Evolutionary conservation across 2,888 invertebrate genomes (phyloP), one percentile per base, ranked within the genome.

Genomic region (Lepeophtheirus nordmannii): DNA sequence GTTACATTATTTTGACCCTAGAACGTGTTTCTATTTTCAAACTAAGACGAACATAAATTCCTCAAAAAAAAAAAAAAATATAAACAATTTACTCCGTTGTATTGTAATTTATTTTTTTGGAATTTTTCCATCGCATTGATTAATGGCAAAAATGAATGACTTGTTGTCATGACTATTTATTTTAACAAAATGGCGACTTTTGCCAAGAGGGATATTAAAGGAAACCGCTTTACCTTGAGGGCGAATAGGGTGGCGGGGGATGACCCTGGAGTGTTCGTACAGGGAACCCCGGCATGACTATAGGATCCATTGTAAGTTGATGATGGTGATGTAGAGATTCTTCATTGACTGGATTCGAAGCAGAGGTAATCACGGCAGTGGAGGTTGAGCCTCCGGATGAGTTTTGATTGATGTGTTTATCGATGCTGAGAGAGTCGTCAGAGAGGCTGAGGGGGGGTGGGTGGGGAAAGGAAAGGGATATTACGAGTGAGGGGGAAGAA

Each of bases 251-350:
- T 12, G 63, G 63, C n/a, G 63, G 63, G 8, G 63, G 63, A 56
- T 63, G 63, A 12, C 37, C 63, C 53, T 63, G 63, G 37, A 63
- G 38, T 17, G 63, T 63, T 56, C 63, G 41, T 20, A 63, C 63
- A n/a, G 63, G 63, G 23, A 63, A 63, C 23, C 63, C 63, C 11
- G 63, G 63, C 63, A 63, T 63, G 37, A 63, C 63, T 7, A 63
- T 56, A 3, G 63, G 63, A 56, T 63, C 63, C 56, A 37, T 20
- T 20, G 38, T 17, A 12, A n/a, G 23, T 12, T 56, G 53, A 56
- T 17, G 20, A 23, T 41, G 53, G 8, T 22, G 20, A 14, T 17
- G 56, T 23, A 56, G 56, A 8, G 53, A 23, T 14, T 53, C 23
- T 22, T 63, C 38, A n/a, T 17, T 17, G 53, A 17, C n/a, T 46